Conservation (phyloP, 2,113 vertebrate species). For the Esox niger region DNA sequence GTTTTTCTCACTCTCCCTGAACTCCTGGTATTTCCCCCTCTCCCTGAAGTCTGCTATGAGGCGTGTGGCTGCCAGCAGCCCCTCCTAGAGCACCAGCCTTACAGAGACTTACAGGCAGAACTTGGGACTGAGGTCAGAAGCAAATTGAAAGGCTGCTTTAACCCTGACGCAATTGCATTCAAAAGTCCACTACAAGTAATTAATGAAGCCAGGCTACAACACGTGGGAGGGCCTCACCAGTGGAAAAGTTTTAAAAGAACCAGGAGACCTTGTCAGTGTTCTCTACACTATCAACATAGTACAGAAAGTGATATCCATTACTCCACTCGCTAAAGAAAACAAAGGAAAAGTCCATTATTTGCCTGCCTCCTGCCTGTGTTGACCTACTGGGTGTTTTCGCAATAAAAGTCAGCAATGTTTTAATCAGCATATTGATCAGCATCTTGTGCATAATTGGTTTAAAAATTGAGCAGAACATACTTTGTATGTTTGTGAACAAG, state of each 20-base stretch:
- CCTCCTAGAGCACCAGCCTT: slow-evolving; percentile 51
- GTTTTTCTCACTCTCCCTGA: slow-evolving; percentile 2
- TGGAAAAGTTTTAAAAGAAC: slow-evolving; percentile 58
- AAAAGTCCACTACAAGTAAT: slow-evolving; percentile 53
- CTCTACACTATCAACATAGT: slow-evolving; percentile 61
- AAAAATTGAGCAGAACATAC: slow-evolving; percentile 9
- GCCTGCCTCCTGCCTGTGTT: slow-evolving; percentile 18
- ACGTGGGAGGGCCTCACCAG: slow-evolving; percentile 56
- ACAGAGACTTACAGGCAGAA: slow-evolving; percentile 48
- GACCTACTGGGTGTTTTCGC: neutral
- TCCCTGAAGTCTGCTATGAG: slow-evolving; percentile 42
- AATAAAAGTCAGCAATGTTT: slow-evolving; percentile 24
- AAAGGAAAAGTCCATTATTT: slow-evolving; percentile 36
- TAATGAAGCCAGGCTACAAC: slow-evolving; percentile 62
- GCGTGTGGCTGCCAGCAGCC: slow-evolving; percentile 56
- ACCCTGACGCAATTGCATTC: slow-evolving; percentile 58
- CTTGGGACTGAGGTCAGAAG: slow-evolving; percentile 50
- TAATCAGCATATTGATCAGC: slow-evolving; percentile 38
- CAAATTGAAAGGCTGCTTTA: slow-evolving; percentile 63
- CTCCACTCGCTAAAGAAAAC: slow-evolving; percentile 47
- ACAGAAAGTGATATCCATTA: slow-evolving; percentile 54
- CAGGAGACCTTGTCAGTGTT: slow-evolving; percentile 47
- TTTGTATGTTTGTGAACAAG: slow-evolving; percentile 46
- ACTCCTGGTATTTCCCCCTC: slow-evolving; percentile 21
- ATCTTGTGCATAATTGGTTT: slow-evolving; percentile 24